Percentiles rank a stretch among this genome's conserved stretches.
Conservation (phyloP, 2,888 invertebrate genomes). For the Brenthis ino region DNA sequence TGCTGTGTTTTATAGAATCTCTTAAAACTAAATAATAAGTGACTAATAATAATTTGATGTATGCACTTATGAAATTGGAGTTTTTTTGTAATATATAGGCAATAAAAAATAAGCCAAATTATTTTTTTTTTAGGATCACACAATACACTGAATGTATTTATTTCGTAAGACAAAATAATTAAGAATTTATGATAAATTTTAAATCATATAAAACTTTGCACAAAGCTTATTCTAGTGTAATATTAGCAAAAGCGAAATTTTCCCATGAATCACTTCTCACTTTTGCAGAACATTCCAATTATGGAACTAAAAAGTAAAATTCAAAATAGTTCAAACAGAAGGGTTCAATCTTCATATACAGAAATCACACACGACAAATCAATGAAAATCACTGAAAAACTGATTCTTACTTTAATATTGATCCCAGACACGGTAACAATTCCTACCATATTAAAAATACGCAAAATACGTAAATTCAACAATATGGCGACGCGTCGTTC, state of each 20-base stretch:
- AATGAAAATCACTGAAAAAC: conserved; percentile 10
- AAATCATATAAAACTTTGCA: no score
- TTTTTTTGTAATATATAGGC: no score
- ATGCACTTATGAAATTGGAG: no score
- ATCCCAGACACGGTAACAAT: conserved; percentile 65
- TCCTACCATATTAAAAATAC: conserved; percentile 30
- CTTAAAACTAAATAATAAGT: no score
- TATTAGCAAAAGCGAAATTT: neutral
- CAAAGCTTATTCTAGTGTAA: neutral
- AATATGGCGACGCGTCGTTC: conserved; percentile 63
- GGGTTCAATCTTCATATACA: conserved; percentile 21
- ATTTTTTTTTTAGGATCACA: no score
- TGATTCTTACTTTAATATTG: conserved; percentile 73
- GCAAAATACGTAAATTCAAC: conserved; percentile 34
- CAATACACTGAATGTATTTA: no score
- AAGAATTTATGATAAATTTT: no score
- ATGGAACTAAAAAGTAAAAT: conserved; percentile 22
- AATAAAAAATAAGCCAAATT: no score
- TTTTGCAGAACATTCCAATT: conserved; percentile 23
- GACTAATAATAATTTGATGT: no score
- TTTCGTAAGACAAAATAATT: no score
- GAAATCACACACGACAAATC: conserved; percentile 26
- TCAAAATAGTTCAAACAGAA: neutral
- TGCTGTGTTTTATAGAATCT: no score
- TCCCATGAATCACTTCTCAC: conserved; percentile 14